Evolutionary conservation across 2,113 vertebrate genomes (phyloP).

Genomic region (Heterotis niloticus): DNA sequence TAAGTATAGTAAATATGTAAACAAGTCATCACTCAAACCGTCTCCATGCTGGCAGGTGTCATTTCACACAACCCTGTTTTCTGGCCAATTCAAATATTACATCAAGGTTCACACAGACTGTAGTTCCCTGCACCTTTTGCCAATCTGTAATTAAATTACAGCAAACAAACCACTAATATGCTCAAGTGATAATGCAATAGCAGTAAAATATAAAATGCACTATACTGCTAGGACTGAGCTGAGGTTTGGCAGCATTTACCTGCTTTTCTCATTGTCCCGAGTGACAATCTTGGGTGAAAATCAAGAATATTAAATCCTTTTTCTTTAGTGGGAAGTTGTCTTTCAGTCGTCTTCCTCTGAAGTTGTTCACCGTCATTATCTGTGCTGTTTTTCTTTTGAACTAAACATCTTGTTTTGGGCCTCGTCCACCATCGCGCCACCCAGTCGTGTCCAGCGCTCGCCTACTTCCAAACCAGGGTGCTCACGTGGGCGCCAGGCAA

Average conservation of each 20-base stretch:
- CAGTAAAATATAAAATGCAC: background rate
- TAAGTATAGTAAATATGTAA: no score
- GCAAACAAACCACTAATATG: background rate
- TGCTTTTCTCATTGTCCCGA: background rate
- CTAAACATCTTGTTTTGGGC: no score
- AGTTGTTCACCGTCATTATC: no score
- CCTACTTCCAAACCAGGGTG: no score
- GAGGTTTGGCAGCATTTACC: background rate
- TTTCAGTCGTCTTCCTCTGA: background rate
- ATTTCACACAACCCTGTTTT: background rate
- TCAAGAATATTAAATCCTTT: background rate
- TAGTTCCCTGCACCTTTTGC: no score
- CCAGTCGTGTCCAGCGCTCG: no score
- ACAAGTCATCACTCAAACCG: background rate
- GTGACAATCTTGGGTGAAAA: background rate
- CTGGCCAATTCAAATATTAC: conserved; percentile 17
- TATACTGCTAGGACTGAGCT: background rate
- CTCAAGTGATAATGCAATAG: background rate
- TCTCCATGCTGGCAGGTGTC: background rate
- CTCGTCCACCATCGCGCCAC: no score
- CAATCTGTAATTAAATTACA: background rate
- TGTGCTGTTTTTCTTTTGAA: no score
- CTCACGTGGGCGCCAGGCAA: no score
- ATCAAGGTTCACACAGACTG: no score
- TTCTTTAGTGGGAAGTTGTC: background rate